Base-by-base conservation (phyloP, 2,113 vertebrate genomes). In the Cephalopholis sonnerati region DNA sequence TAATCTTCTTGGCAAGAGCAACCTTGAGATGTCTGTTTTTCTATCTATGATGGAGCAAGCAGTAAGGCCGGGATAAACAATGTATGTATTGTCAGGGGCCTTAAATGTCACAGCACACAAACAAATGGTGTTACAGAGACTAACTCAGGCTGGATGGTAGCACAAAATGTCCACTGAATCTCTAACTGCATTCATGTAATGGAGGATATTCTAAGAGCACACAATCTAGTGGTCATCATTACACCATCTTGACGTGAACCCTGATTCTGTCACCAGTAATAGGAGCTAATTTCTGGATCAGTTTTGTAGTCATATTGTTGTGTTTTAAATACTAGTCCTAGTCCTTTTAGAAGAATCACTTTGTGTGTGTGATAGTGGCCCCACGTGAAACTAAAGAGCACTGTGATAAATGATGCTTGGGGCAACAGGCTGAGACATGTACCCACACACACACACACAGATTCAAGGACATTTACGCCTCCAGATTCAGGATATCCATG, bases 31-130 rank as follows among this genome's bases (percentile, higher is more conserved):
- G 72, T 66, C 83, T 68, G 65, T 51, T 79, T 76, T 48, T 50
- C 41, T 64, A 3, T 76, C 59, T 70, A 13, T 80, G 69, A 77
- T 24, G 57, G 59, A 77, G 77, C 61, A 53, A 65, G 41, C 22
- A 36, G 55, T 39, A 5, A 36, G 53, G 18, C 66, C 0, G 36
- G 36, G 48, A 82, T 62, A 81, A 87, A 88, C 82, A 75, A 22
- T 67, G 41, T 39, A 32, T 74, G 54, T 73, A 25, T 77, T 55
- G 74, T 87, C 83, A 63, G 67, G 4, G 71, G 77, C 74, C 74
- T 86, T 86, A 84, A 88, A 86, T 84, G 75, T 84, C 85, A 85
- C 65, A 67, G 79, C 48, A 11, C 64, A 64, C 74, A 77, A 82
- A 88, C 66, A 74, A 77, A 91, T 61, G 53, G 61, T 44, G 29